Evolutionary conservation across 2,888 invertebrate species (phyloP), one percentile per base, ranked within the genome.

Genomic region (Tipula lateralis): DNA sequence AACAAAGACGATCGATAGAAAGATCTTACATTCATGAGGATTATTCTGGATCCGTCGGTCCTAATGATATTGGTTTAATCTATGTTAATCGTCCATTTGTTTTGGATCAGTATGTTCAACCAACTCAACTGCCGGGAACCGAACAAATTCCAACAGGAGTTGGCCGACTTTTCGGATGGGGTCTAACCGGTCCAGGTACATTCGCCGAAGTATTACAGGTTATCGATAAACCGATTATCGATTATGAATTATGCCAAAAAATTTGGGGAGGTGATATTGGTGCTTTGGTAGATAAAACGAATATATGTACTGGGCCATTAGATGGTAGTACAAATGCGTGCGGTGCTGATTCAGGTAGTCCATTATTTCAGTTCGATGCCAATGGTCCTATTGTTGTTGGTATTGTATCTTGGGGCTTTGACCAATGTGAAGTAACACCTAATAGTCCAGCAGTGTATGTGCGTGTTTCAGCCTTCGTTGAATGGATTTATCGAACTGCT

Each of bases 1-100:
- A 32, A 16, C 83, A 83, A 83, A 30, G 34, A 7, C 83, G 83
- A 2, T 12, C 16, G 1, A 16, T 34, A 5, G 34, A 34, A 1
- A 7, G 32, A 7, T 32, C 29, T n/a, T 4, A 16, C 34, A 16
- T 83, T 9, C 91, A 91, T 85, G 87, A 87, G 34, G 1, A 30
- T 1, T 89, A 87, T 86, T 30, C 9, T 44, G 90, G 91, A 12
- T 88, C 88, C 4, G 89, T 90, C 16, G 90, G 89, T 16, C 90
- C 90, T 85, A 91, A 91, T 86, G 93, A 93, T 87, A 92, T 93
- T 86, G 93, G 92, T 29, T 84, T 93, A 1, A 86, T 93, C 85
- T 88, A 88, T 86, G 86, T 89, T 9, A 87, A 86, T 30, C 84
- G 87, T 44, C 85, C 89, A 0, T 88, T 90, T 36, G 85, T 85